phyloP scores from a whole-genome alignment of 2,113 vertebrate genomes.

The Plestiodon gilberti region DNA sequence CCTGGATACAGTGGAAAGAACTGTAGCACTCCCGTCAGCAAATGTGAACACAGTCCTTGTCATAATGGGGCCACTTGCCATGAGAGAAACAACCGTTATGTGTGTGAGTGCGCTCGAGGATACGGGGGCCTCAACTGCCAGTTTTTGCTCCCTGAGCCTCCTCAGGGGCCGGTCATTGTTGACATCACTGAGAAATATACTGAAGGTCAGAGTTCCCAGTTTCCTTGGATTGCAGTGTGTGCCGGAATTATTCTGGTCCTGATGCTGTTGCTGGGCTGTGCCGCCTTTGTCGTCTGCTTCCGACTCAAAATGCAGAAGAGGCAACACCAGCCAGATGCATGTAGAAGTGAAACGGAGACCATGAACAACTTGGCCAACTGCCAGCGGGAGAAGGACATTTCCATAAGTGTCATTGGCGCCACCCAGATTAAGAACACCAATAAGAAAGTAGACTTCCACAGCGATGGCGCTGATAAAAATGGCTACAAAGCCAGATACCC shows the following conservation, averaged over 20 bases:
- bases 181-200: constrained; percentile 82
- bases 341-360: constrained; percentile 89
- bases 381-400: constrained; percentile 91
- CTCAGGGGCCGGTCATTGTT: constrained; percentile 79
- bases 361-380: constrained; percentile 98
- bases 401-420: constrained; percentile 85
- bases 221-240: constrained; percentile 93
- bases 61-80: constrained; percentile 98
- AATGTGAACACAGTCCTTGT: constrained; percentile 91
- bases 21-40: constrained; percentile 89
- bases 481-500: constrained; percentile 90
- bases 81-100: constrained; percentile 86
- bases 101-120: constrained; percentile 90
- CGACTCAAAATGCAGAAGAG: constrained; percentile 88
- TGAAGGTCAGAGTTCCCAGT: constrained; percentile 76
- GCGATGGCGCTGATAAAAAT: constrained; percentile 85
- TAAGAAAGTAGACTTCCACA: constrained; percentile 94
- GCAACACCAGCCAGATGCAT: constrained; percentile 78
- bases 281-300: constrained; percentile 86
- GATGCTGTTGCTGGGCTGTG: constrained; percentile 88
- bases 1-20: constrained; percentile 94
- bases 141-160: constrained; percentile 87
- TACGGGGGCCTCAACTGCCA: constrained; percentile 96
- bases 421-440: constrained; percentile 97
- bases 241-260: constrained; percentile 92